Evolutionary conservation across 2,113 vertebrate genomes (phyloP).

Genomic region (Gopherus flavomarginatus): DNA sequence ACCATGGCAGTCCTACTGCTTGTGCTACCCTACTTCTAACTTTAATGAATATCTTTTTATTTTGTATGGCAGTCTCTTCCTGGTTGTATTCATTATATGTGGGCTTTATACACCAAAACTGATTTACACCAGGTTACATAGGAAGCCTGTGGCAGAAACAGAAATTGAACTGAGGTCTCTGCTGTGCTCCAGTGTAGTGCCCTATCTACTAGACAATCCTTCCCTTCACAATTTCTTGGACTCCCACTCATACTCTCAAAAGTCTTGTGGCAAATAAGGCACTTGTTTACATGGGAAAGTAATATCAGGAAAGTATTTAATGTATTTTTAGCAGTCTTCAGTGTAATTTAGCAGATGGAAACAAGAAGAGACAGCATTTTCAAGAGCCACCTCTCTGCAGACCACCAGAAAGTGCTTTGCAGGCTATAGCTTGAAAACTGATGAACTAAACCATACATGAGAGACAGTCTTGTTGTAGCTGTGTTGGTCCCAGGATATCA

Average conservation of each 20-base stretch:
- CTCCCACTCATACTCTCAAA: background rate
- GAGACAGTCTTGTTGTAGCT: background rate
- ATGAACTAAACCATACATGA: background rate
- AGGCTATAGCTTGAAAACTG: background rate
- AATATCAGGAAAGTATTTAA: slow-evolving; percentile 38
- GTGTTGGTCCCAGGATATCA: background rate
- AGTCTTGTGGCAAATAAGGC: background rate
- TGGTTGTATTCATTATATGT: background rate
- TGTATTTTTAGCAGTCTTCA: slow-evolving; percentile 42
- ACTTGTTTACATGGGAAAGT: slow-evolving; percentile 27
- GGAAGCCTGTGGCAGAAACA: background rate
- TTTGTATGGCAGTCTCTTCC: background rate
- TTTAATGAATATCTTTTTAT: background rate
- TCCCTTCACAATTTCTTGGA: background rate
- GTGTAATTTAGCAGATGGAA: slow-evolving; percentile 44
- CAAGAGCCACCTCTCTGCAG: slow-evolving; percentile 5
- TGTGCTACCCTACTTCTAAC: too few relatives aligned
- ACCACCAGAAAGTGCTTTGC: background rate
- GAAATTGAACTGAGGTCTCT: background rate
- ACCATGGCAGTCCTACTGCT: background rate
- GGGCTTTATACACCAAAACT: background rate
- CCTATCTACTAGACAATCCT: background rate
- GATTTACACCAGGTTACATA: background rate
- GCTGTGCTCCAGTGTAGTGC: background rate
- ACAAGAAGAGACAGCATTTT: background rate